These are phyloP conservation scores for Zaprionus gabonicus DNA, from an alignment of 1,140 invertebrate genomes.

Conservation along the genomic window DNA sequence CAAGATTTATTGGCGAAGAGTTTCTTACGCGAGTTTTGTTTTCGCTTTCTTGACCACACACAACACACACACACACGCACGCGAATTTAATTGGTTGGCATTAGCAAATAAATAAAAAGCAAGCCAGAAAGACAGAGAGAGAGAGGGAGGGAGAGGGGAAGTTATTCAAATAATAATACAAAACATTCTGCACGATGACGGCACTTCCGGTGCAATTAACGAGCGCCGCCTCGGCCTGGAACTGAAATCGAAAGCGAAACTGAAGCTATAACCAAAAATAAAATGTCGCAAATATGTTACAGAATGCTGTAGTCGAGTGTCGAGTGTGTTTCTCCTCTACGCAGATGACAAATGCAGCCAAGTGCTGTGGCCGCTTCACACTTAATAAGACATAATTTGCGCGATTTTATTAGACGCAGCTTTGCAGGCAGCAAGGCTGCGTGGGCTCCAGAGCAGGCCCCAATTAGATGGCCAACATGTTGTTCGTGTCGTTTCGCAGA, in stretches of 20 bases:
- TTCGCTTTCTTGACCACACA: constrained; percentile 7
- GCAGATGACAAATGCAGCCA: constrained; percentile 53
- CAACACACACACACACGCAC: neutral
- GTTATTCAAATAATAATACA: constrained; percentile 15
- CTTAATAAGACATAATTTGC: constrained; percentile 81
- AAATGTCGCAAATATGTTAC: constrained; percentile 8
- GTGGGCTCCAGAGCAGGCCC: constrained; percentile 53
- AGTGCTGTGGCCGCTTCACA: constrained; percentile 64
- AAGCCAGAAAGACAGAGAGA: neutral
- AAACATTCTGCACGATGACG: constrained; percentile 61
- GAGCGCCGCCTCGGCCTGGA: constrained; percentile 53
- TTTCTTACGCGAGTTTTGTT: neutral
- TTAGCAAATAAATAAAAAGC: constrained; percentile 6
- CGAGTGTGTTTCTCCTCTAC: neutral
- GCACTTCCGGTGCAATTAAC: constrained; percentile 77
- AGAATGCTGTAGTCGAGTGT: constrained; percentile 2
- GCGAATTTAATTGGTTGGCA: neutral
- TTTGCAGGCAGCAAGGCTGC: constrained; percentile 39
- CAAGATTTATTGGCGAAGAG: neutral
- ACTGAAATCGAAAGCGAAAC: constrained; percentile 29
- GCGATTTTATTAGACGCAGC: constrained; percentile 68
- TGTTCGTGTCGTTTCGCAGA: constrained; percentile 25
- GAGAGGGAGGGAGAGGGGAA: neutral
- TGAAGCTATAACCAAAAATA: constrained; percentile 33
- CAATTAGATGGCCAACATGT: constrained; percentile 74